These are phyloP conservation scores for Burhinus oedicnemus DNA, from an alignment of 2,113 vertebrate species.

Conservation along the genomic window DNA sequence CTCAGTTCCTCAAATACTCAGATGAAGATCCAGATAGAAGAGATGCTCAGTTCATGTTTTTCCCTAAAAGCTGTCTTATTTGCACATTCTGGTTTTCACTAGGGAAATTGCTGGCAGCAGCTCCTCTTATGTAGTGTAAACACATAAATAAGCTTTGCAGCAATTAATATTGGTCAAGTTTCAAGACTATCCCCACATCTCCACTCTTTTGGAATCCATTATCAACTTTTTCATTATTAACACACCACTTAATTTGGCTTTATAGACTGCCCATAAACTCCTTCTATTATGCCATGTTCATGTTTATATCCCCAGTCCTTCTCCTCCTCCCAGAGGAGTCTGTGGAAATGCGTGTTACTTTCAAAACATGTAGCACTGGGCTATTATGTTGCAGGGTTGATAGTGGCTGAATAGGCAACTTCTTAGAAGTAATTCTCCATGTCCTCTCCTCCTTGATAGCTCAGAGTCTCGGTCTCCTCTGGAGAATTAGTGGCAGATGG, in stretches of 20 bases:
- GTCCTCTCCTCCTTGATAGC: conserved; percentile 16
- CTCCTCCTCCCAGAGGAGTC: neutral
- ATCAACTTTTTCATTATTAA: conserved; percentile 61
- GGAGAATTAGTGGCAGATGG: conserved; percentile 36
- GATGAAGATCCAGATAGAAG: neutral
- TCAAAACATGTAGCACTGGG: neutral
- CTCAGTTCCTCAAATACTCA: neutral
- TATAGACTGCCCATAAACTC: neutral
- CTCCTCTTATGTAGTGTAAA: neutral
- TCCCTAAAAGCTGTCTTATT: conserved; percentile 7
- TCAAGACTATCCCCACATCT: conserved; percentile 36
- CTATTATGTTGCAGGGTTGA: neutral
- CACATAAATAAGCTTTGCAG: conserved; percentile 52
- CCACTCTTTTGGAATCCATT: conserved; percentile 32
- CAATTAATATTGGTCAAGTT: conserved; percentile 50
- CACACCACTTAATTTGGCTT: conserved; percentile 32
- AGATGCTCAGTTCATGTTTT: neutral
- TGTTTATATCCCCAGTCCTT: conserved; percentile 10
- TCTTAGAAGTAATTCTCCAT: conserved; percentile 8
- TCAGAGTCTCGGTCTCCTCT: conserved; percentile 5
- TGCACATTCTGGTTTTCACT: conserved; percentile 21
- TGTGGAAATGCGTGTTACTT: neutral
- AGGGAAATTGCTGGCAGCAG: conserved; percentile 36
- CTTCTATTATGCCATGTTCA: neutral
- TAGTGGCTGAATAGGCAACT: neutral